Conservation (phyloP, 2,113 vertebrate species). For the Albula glossodonta region DNA sequence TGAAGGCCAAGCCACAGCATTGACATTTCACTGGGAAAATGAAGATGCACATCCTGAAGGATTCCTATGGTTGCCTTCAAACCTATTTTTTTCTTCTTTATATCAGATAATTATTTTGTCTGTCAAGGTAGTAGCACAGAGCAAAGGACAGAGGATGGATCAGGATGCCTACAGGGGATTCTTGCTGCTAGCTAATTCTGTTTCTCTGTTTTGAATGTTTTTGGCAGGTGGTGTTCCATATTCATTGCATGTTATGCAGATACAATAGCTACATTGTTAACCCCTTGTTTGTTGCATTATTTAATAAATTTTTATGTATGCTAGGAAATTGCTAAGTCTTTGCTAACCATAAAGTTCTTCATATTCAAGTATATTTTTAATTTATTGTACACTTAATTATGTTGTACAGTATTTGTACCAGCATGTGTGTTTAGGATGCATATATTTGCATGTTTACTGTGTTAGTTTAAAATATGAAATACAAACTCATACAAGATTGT, state of each 20-base stretch:
- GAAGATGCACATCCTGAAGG: constrained; percentile 3
- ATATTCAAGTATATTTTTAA: too few relatives aligned
- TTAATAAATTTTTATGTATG: neutral
- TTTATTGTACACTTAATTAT: too few relatives aligned
- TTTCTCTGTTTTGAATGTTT: neutral
- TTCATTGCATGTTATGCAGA: neutral
- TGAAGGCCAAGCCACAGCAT: neutral
- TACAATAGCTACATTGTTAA: neutral
- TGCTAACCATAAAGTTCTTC: too few relatives aligned
- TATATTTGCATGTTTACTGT: too few relatives aligned
- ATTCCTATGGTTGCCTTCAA: neutral
- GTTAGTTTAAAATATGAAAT: too few relatives aligned
- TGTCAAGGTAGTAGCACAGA: too few relatives aligned
- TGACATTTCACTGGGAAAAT: constrained; percentile 22
- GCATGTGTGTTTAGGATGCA: too few relatives aligned
- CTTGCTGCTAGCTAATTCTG: neutral
- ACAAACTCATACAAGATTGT: too few relatives aligned
- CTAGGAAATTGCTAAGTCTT: too few relatives aligned
- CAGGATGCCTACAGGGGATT: neutral
- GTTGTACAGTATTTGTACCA: too few relatives aligned
- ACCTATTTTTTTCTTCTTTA: neutral
- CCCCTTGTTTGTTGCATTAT: neutral
- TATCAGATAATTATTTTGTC: neutral
- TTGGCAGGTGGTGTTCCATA: neutral
- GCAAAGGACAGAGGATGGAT: too few relatives aligned